A percentile compares a stretch with the other conserved stretches of the same genome.
These are phyloP conservation scores for Drosophila borborema DNA, from an alignment of 2,888 invertebrate genomes.

Conservation along the genomic window DNA sequence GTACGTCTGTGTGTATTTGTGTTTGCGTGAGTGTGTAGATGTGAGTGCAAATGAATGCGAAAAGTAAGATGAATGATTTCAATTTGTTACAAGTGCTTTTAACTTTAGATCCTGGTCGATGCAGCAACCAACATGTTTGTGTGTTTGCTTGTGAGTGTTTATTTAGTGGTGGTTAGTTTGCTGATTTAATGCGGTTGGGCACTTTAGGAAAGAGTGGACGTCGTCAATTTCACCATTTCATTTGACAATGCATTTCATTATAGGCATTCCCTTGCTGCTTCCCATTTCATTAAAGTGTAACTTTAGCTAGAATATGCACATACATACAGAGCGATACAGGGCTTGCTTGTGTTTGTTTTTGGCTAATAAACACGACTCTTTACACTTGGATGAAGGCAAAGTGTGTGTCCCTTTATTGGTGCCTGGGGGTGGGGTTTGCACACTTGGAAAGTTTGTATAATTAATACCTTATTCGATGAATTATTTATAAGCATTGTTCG, in stretches of 20 bases:
- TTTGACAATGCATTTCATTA: conserved; percentile 82
- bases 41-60: conserved; percentile 72
- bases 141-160: conserved; percentile 42
- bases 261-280: conserved; percentile 45
- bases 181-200: conserved; percentile 77
- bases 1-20: conserved; percentile 18
- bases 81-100: conserved; percentile 82
- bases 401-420: conserved; percentile 34
- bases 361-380: conserved; percentile 74
- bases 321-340: not conserved
- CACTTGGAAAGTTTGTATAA: conserved; percentile 64
- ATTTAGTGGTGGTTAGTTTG: conserved; percentile 79
- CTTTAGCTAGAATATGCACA: conserved; percentile 23
- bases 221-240: conserved; percentile 82
- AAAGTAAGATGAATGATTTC: conserved; percentile 82
- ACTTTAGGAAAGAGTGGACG: conserved; percentile 76
- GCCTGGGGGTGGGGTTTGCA: not conserved
- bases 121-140: conserved; percentile 38
- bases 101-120: conserved; percentile 69
- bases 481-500: conserved; percentile 62
- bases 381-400: conserved; percentile 68
- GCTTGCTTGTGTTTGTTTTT: conserved; percentile 57
- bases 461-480: conserved; percentile 59
- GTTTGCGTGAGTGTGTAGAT: conserved; percentile 14
- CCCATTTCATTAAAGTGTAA: conserved; percentile 71